Base-by-base conservation (phyloP, 1,140 invertebrate genomes). In the Drosophila funebris region DNA sequence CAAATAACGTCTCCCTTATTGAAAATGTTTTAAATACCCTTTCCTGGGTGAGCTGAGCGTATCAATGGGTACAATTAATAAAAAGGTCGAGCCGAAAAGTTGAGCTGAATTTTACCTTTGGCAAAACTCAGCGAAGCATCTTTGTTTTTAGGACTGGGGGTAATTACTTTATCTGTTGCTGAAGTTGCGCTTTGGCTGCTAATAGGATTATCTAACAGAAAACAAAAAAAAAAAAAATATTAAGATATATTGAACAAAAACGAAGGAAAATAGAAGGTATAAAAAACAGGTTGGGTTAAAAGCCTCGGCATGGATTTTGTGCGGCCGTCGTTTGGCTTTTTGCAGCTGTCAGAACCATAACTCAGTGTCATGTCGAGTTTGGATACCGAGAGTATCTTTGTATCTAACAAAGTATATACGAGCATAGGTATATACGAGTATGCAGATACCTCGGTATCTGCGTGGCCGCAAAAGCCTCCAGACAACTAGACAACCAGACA, bases 91-190 rank as follows among this genome's bases (percentile, higher is more conserved):
- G 54, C 73, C 70, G 29, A 62, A 87, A 66, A 60, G 50, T 73
- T 76, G 20, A 80, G 60, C 68, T n/a, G n/a, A n/a, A 54, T 64
- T 76, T 76, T 72, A 72, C 75, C 78, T 73, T 87, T 83, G 67
- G 61, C 58, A 43, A 76, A 78, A 73, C 22, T 88, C 78, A 88
- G 68, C 63, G 58, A 83, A 83, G 76, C 75, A 75, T 60, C 61
- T 73, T 56, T 60, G 18, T 64, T 75, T 75, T 72, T 60, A 22
- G 68, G 78, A 46, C 48, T 44, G 83, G 71, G 84, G 69, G 83
- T 88, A 88, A 88, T 88, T 88, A 88, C 83, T 88, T 88, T 88
- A 88, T 88, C 83, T 88, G 83, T 88, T 88, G 83, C 83, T 88
- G 78, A 88, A 88, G 83, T 83, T 88, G 83, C 78, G 82, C 57